Conservation (phyloP, 2,113 vertebrate species). For the Sinocyclocheilus rhinocerous region DNA sequence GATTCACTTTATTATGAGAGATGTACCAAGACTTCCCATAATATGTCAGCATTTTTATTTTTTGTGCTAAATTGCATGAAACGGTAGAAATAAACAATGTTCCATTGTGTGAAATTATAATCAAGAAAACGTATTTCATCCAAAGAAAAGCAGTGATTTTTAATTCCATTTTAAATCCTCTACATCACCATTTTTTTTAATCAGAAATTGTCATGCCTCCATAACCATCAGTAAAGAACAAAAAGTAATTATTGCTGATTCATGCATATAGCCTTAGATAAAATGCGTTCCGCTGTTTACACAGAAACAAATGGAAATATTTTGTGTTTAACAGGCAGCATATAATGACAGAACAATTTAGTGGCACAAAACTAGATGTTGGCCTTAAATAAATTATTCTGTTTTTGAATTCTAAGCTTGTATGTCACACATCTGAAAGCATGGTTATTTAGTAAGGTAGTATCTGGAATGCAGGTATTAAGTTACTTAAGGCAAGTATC, state of each 20-base stretch:
- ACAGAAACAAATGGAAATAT: too few species aligned
- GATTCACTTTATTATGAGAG: neutral
- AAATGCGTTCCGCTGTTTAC: conserved; percentile 43
- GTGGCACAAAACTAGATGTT: too few species aligned
- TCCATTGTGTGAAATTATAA: conserved; percentile 35
- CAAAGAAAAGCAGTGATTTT: conserved; percentile 43
- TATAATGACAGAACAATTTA: too few species aligned
- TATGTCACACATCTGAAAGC: too few species aligned
- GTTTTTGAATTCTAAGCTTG: too few species aligned
- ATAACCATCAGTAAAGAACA: conserved; percentile 69
- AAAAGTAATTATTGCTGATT: conserved; percentile 73
- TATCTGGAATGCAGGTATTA: too few species aligned
- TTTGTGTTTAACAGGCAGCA: too few species aligned
- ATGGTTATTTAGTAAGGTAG: too few species aligned
- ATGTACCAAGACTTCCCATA: neutral
- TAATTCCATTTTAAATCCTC: neutral
- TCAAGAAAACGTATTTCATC: conserved; percentile 62
- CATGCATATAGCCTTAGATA: conserved; percentile 61
- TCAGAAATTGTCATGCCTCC: conserved; percentile 69
- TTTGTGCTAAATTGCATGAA: conserved; percentile 4
- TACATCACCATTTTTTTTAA: conserved; percentile 62
- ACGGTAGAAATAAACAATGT: neutral
- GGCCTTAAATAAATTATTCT: too few species aligned
- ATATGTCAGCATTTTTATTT: neutral
- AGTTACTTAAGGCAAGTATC: too few species aligned